A percentile compares a stretch with the other conserved stretches of the same genome.
Conservation (phyloP, 2,113 vertebrate species). For the Python bivittatus region DNA sequence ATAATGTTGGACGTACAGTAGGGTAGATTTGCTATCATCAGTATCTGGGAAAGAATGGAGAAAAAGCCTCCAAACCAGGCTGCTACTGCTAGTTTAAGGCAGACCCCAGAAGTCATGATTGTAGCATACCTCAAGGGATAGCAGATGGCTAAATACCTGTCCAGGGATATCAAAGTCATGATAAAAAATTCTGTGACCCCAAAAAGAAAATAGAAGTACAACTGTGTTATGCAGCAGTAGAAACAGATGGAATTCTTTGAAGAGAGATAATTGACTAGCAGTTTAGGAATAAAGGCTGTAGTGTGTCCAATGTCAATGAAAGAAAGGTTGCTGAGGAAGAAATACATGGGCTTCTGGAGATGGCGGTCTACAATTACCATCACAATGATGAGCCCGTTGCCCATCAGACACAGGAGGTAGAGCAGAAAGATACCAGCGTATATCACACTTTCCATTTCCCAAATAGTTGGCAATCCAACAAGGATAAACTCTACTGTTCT, state of each 20-base stretch:
- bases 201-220: constrained; percentile 55
- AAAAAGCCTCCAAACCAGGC: constrained; percentile 40
- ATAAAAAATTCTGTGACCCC: constrained; percentile 48
- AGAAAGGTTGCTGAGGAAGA: background rate
- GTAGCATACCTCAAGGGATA: constrained; percentile 40
- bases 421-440: background rate
- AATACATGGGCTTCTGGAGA: background rate
- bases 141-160: constrained; percentile 60
- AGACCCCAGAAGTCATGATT: constrained; percentile 35
- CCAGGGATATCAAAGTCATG: constrained; percentile 53
- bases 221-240: constrained; percentile 48
- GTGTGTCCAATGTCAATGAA: background rate
- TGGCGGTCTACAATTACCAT: background rate
- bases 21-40: constrained; percentile 21
- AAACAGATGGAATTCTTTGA: constrained; percentile 15
- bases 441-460: background rate
- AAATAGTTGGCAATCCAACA: background rate
- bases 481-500: background rate
- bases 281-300: constrained; percentile 28
- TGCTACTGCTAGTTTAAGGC: background rate
- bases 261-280: constrained; percentile 38
- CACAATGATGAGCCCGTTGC: background rate
- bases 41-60: constrained; percentile 18
- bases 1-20: constrained; percentile 40
- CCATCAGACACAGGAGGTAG: background rate